Evolutionary conservation across 2,888 invertebrate genomes (phyloP).

Genomic region (Thymelicus lineola): DNA sequence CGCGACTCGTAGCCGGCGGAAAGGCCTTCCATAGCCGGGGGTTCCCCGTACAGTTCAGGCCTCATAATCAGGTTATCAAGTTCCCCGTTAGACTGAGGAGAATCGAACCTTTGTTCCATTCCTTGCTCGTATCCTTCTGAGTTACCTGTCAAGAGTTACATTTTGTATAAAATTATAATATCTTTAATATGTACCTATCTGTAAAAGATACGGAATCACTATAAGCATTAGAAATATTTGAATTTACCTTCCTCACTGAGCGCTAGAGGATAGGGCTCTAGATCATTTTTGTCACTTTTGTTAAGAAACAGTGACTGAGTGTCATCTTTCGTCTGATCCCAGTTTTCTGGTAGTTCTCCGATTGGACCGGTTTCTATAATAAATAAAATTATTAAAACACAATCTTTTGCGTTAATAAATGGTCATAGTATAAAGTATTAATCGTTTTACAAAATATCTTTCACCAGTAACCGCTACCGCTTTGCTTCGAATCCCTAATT

Average conservation of each 20-base stretch:
- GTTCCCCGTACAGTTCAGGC: conserved; percentile 86
- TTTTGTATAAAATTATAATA: neutral
- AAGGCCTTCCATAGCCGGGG: conserved; percentile 79
- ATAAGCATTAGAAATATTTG: neutral
- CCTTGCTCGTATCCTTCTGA: conserved; percentile 74
- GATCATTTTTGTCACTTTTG: conserved; percentile 83
- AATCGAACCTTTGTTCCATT: conserved; percentile 72
- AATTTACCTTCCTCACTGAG: conserved; percentile 80
- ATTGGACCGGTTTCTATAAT: conserved; percentile 75
- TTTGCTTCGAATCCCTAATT: too few relatives aligned
- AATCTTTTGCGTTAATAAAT: too few relatives aligned
- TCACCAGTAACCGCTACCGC: too few relatives aligned
- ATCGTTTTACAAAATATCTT: too few relatives aligned
- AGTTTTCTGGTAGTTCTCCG: conserved; percentile 80
- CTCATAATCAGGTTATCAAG: conserved; percentile 87
- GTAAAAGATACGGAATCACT: neutral
- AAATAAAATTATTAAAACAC: neutral
- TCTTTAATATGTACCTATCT: neutral
- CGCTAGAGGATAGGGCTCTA: conserved; percentile 82
- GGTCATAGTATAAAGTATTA: too few relatives aligned
- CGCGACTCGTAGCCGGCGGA: conserved; percentile 69
- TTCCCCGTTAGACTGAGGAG: conserved; percentile 69
- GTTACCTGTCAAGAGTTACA: conserved; percentile 62
- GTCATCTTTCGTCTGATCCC: conserved; percentile 84
- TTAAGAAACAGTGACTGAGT: conserved; percentile 81